A percentile compares a stretch with the other conserved stretches of the same genome.
Conservation (phyloP, 2,888 invertebrate genomes). For the Pinctada fucata region DNA sequence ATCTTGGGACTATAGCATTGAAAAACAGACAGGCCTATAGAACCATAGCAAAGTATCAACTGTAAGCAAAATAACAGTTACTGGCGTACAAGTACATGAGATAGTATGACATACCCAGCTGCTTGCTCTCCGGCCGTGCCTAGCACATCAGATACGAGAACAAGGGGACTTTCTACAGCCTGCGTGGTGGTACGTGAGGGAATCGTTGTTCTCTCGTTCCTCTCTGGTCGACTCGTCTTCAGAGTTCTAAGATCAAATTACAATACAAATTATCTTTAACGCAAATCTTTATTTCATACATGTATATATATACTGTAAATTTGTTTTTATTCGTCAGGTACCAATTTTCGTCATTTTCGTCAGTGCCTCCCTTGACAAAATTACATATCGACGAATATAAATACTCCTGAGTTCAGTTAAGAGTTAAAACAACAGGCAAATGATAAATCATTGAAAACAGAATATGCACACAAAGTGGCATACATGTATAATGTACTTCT, state of each 20-base stretch:
- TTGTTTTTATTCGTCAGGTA: too few relatives aligned
- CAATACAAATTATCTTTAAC: background rate
- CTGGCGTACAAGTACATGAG: too few relatives aligned
- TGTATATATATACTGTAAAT: background rate
- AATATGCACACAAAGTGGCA: too few relatives aligned
- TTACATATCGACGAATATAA: too few relatives aligned
- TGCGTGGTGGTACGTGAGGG: conserved; percentile 55
- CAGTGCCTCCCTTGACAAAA: too few relatives aligned
- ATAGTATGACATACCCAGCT: conserved; percentile 45
- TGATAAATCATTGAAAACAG: too few relatives aligned
- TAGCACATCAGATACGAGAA: conserved; percentile 71
- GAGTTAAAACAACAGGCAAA: background rate
- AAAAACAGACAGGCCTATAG: too few relatives aligned
- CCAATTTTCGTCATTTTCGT: too few relatives aligned
- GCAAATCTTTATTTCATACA: background rate
- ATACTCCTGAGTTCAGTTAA: background rate
- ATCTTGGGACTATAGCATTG: too few relatives aligned
- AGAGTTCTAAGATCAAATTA: background rate
- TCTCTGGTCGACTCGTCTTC: conserved; percentile 46
- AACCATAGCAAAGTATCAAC: too few relatives aligned
- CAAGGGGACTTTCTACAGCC: conserved; percentile 72
- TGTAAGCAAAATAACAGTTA: too few relatives aligned
- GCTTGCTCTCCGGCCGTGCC: conserved; percentile 61
- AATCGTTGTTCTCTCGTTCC: conserved; percentile 51
- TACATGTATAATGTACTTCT: too few relatives aligned